Conservation (phyloP, 37 sponge, comb jelly and placozoan genomes). For the Amphimedon queenslandica region DNA sequence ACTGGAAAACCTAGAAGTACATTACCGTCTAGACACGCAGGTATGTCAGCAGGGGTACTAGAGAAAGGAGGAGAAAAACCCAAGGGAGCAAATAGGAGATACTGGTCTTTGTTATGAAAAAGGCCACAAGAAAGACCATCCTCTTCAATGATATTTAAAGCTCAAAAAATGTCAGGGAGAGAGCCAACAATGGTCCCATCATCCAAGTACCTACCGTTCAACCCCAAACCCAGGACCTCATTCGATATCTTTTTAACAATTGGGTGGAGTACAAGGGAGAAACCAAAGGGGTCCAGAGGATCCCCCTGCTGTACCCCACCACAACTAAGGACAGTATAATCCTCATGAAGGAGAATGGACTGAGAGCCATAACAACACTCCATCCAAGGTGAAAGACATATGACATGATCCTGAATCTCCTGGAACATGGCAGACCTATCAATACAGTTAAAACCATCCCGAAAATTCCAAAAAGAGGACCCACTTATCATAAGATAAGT, state of each 20-base stretch:
- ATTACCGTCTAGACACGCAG: too few species aligned
- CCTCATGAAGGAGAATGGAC: neutral
- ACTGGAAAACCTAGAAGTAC: too few species aligned
- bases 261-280: constrained; percentile 6
- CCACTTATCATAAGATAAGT: too few species aligned
- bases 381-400: too few species aligned
- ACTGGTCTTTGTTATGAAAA: constrained; percentile 6
- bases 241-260: constrained; percentile 4
- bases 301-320: constrained; percentile 14
- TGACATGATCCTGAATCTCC: too few species aligned
- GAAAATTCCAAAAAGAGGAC: too few species aligned
- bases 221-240: constrained; percentile 7
- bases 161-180: neutral
- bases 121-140: constrained; percentile 6
- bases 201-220: constrained; percentile 20
- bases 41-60: too few species aligned
- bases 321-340: constrained; percentile 5
- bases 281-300: too few species aligned
- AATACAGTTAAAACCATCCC: too few species aligned
- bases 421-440: too few species aligned
- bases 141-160: constrained; percentile 3
- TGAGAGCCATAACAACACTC: constrained; percentile 13
- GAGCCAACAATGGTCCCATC: constrained; percentile 17
- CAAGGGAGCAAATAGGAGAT: constrained; percentile 10
- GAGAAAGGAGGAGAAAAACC: neutral